A percentile compares a stretch with the other conserved stretches of the same genome.
phyloP scores from a whole-genome alignment of 1,140 invertebrate species.

The Sarcophaga peregrina region DNA sequence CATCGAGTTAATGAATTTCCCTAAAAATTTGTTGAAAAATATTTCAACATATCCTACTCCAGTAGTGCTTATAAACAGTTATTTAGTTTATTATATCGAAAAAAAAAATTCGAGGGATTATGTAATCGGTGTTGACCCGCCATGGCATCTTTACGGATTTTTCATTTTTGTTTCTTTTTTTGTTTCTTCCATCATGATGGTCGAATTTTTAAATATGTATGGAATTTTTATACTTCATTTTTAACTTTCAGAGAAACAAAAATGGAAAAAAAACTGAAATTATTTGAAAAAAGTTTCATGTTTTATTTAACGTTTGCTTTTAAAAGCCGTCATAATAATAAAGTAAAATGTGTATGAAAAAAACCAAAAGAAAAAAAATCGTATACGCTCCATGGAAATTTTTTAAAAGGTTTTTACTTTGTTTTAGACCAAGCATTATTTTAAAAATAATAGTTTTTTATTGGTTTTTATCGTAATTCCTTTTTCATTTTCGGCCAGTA shows the following conservation, averaged over 20 bases:
- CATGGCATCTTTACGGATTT: neutral
- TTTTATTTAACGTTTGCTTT: constrained; percentile 12
- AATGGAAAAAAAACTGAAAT: neutral
- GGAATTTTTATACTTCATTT: neutral
- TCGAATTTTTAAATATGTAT: constrained; percentile 38
- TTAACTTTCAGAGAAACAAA: too few relatives aligned
- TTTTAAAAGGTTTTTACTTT: constrained; percentile 40
- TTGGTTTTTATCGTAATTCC: too few relatives aligned
- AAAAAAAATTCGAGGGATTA: neutral
- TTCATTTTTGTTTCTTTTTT: constrained; percentile 11
- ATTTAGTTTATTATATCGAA: neutral
- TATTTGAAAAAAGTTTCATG: neutral
- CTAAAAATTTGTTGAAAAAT: too few relatives aligned
- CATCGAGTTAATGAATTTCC: too few relatives aligned
- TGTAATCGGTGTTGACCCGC: neutral
- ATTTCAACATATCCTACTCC: too few relatives aligned
- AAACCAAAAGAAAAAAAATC: neutral
- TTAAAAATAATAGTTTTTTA: too few relatives aligned
- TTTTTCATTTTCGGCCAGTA: too few relatives aligned
- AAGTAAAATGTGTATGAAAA: constrained; percentile 32
- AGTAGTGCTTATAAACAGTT: too few relatives aligned
- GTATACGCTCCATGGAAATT: constrained; percentile 13
- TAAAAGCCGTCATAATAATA: constrained; percentile 40
- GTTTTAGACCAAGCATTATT: neutral
- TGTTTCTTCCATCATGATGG: neutral